These are phyloP conservation scores for Aptenodytes forsteri DNA, from an alignment of 2,113 vertebrate species.

Conservation along the genomic window DNA sequence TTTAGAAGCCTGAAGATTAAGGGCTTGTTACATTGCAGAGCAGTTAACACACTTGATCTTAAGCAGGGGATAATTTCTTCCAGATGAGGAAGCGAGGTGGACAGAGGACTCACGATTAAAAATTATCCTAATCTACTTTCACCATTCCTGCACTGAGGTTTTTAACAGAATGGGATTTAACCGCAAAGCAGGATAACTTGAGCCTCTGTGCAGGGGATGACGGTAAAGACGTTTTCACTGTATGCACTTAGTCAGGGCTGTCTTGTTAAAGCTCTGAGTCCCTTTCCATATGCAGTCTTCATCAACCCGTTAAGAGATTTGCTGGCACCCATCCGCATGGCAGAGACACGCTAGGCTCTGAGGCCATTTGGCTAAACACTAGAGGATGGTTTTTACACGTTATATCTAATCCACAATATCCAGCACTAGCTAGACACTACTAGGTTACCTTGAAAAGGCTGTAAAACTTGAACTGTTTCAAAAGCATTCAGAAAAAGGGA, in stretches of 20 bases:
- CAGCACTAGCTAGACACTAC: not conserved
- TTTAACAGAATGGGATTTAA: constrained; percentile 16
- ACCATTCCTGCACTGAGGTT: not conserved
- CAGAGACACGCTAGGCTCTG: fast-evolving
- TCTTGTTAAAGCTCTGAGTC: not conserved
- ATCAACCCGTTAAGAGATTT: not conserved
- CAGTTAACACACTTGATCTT: constrained; percentile 47
- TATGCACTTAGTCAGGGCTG: not conserved
- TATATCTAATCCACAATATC: not conserved
- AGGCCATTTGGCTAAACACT: not conserved
- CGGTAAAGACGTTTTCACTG: not conserved
- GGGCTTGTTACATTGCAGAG: constrained; percentile 16
- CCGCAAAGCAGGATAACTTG: constrained; percentile 4
- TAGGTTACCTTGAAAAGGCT: not conserved
- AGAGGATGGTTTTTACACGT: not conserved
- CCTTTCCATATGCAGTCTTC: not conserved
- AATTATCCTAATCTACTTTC: constrained; percentile 63
- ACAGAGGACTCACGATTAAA: constrained; percentile 57
- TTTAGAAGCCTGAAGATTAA: constrained; percentile 53
- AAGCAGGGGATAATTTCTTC: constrained; percentile 53
- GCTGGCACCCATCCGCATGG: fast-evolving
- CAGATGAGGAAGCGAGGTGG: constrained; percentile 47
- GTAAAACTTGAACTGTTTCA: not conserved
- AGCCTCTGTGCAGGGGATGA: not conserved
- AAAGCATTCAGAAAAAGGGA: not conserved